Base-by-base conservation (phyloP, 2,888 invertebrate species). In the Heliconius sara region DNA sequence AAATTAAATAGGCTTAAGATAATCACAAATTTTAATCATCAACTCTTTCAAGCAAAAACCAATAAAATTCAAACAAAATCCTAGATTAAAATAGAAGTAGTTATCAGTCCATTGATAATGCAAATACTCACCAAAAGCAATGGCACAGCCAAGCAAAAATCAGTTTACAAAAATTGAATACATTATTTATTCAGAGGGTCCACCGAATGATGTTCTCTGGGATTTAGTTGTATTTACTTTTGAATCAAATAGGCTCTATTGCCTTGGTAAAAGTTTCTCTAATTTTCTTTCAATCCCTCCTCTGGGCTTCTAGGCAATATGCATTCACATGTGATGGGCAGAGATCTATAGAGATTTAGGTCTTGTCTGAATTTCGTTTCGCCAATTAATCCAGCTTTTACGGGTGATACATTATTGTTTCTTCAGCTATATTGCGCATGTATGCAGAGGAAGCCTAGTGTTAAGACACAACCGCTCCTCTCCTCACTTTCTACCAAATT, bases 131-230 rank as follows among this genome's bases (percentile, higher is more conserved):
- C 74, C 27, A 79, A 65, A 71, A 34, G 34, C 63, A 71, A 78
- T 81, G 71, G 70, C 77, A 25, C n/a, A 74, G 60, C 63, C 68
- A 70, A 79, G 78, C 73, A 34, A 34, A 34, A 76, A 81, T 79
- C 57, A 66, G 73, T 73, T 74, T 71, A 76, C 76, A 78, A 78
- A 81, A 79, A 82, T 81, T 79, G 74, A 79, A 76, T 81, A 71
- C 73, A 82, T 81, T 78, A 82, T 81, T 79, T 63, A 81, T 82
- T 81, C 73, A 81, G 76, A 76, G 78, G 79, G 81, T 81, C 76
- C 78, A 76, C 73, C 79, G 66, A 52, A 39, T 71, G 75, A 67
- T 81, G 67, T 65, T 70, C 70, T 71, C 74, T 68, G 68, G 67
- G 67, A 78, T 76, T 39, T 60, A 70, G 30, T 76, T 47, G 76